Percentiles rank a stretch among this genome's conserved stretches.
Conservation (phyloP, 1,140 invertebrate genomes). For the Triops longicaudatus region DNA sequence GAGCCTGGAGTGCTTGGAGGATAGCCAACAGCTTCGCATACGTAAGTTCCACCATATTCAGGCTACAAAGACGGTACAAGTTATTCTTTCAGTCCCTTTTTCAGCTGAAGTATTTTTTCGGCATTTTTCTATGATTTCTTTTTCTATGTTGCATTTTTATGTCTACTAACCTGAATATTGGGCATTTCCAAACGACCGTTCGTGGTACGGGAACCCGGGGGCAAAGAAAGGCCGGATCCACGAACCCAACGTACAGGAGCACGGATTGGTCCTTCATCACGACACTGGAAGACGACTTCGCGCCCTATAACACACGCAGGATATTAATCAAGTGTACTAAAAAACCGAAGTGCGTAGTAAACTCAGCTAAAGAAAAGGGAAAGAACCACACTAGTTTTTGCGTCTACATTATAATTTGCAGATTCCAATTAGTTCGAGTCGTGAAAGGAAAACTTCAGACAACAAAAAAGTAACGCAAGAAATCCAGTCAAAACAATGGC, state of each 20-base stretch:
- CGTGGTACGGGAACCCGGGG: conserved; percentile 56
- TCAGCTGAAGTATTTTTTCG: too few species aligned
- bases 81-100: neutral
- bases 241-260: conserved; percentile 66
- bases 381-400: too few species aligned
- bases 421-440: neutral
- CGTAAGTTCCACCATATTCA: conserved; percentile 65
- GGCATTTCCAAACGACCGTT: conserved; percentile 76
- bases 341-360: too few species aligned
- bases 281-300: conserved; percentile 83
- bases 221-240: conserved; percentile 58
- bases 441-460: neutral
- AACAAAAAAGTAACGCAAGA: neutral
- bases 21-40: conserved; percentile 67
- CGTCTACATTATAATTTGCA: neutral
- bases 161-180: conserved; percentile 56
- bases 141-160: conserved; percentile 10
- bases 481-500: neutral
- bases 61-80: conserved; percentile 39
- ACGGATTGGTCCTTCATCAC: conserved; percentile 70
- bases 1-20: conserved; percentile 45
- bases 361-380: too few species aligned
- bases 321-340: neutral
- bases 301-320: conserved; percentile 49
- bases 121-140: too few species aligned